These are phyloP conservation scores for Melanotaenia pygmaea DNA, from an alignment of 2,797 vertebrate species.

Conservation along the genomic window DNA sequence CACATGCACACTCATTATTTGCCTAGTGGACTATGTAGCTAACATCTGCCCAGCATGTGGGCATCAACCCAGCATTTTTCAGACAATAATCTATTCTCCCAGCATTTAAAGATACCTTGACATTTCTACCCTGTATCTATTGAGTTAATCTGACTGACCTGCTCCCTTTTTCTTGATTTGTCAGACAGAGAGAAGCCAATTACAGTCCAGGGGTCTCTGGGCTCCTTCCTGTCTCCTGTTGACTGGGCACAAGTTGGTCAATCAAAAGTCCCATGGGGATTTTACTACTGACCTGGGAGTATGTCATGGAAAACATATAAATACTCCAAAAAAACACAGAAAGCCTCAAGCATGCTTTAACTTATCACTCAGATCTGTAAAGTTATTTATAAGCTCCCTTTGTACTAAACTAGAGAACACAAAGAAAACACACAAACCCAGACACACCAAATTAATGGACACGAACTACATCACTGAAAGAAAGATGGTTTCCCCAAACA, in stretches of 20 bases:
- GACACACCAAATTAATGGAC: not conserved
- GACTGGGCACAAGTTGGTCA: constrained; percentile 53
- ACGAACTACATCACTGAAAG: not conserved
- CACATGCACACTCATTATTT: constrained; percentile 7
- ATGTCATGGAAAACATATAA: constrained; percentile 8
- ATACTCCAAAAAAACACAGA: not conserved
- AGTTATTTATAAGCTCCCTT: too few relatives aligned
- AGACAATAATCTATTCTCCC: constrained; percentile 25
- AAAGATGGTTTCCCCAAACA: not conserved
- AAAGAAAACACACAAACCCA: not conserved
- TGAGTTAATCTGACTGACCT: not conserved
- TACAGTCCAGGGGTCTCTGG: constrained; percentile 23
- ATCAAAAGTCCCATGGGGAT: constrained; percentile 45
- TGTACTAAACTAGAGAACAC: too few relatives aligned
- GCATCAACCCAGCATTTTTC: constrained; percentile 44
- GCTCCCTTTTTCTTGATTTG: constrained; percentile 25
- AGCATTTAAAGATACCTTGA: constrained; percentile 25
- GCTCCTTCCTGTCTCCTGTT: constrained; percentile 43
- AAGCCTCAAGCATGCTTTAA: not conserved
- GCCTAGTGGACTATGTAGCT: constrained; percentile 7
- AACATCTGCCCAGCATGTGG: constrained; percentile 34
- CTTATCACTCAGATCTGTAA: too few relatives aligned
- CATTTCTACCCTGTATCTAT: not conserved
- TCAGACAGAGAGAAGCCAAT: constrained; percentile 55
- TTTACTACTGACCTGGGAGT: constrained; percentile 40